Base-by-base conservation (phyloP, 2,888 invertebrate genomes). In the Lasioglossum morio region DNA sequence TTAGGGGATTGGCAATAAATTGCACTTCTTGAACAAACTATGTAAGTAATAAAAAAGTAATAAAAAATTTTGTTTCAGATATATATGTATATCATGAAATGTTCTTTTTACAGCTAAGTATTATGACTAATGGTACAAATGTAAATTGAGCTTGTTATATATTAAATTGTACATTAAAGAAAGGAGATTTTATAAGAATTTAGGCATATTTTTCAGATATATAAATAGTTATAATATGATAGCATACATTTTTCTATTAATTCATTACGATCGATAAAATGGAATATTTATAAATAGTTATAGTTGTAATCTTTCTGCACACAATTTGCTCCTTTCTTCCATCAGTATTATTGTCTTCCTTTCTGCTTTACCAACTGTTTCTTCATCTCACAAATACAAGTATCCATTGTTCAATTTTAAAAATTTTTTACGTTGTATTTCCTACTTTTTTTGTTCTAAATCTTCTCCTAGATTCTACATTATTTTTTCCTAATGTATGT, bases 61-160 rank as follows among this genome's bases (percentile, higher is more conserved):
- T 30, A 19, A 8, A 66, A n/a, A 57, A 30, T 66, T 66, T 66
- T 34, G 30, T 66, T 66, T 66, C 66, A 66, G 66, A 66, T 34
- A 16, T 16, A 46, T 46, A 43, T 19, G 34, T 66, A 19, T 66
- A 19, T 19, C 8, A 66, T 19, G 30, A 34, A 16, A 66, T 66
- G 30, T 34, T 34, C 66, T 30, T 16, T 34, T 27, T 66, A 34
- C 19, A 34, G 30, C 30, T 34, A 66, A 66, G 34, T 34, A 66
- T 19, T 34, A 34, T 66, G 19, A 30, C 3, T 1, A 66, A 34
- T 34, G 34, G 19, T 66, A 66, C 19, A 16, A 34, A 10, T 66
- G 66, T 53, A 53, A 53, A 53, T 53, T 23, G 34, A 34, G 19
- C 8, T 34, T 66, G 30, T 66, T 30, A 19, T 8, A 66, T 66